Percentiles rank a stretch among this genome's conserved stretches.
phyloP scores from a whole-genome alignment of 2,113 vertebrate genomes.

The Callorhinus ursinus region DNA sequence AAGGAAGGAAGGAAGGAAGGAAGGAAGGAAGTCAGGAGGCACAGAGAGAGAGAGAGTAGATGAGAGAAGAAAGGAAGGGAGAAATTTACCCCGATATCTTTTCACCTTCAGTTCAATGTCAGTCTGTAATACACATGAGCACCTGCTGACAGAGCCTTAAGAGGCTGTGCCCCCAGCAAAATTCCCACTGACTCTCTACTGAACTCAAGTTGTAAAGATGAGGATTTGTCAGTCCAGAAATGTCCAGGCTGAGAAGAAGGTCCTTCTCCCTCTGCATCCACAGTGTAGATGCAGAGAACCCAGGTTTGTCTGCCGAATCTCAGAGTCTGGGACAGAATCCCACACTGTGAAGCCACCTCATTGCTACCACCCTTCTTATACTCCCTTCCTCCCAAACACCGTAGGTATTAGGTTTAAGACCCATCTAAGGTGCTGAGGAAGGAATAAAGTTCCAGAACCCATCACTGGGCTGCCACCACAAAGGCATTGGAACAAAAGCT shows the following conservation, averaged over 20 bases:
- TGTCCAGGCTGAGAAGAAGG: background rate
- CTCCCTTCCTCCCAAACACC: background rate
- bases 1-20: background rate
- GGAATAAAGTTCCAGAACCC: background rate
- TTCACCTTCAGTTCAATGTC: background rate
- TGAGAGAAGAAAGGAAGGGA: background rate
- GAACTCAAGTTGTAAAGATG: background rate
- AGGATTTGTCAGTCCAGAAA: background rate
- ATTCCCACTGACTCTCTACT: fast-evolving
- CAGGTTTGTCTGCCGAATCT: background rate
- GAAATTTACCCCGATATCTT: background rate
- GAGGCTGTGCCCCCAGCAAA: fast-evolving
- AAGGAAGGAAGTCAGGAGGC: too few relatives aligned
- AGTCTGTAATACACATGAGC: background rate
- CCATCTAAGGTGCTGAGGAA: background rate
- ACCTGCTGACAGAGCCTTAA: background rate
- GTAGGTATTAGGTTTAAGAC: fast-evolving
- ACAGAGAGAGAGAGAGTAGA: background rate
- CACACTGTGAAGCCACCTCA: background rate
- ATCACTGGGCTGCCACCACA: fast-evolving
- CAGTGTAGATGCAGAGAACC: background rate
- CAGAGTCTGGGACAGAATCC: background rate
- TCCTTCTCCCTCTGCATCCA: fast-evolving
- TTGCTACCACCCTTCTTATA: fast-evolving
- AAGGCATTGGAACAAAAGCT: background rate